Evolutionary conservation across 2,797 vertebrate genomes (phyloP).

Genomic region (Pangasius mekongensis): DNA sequence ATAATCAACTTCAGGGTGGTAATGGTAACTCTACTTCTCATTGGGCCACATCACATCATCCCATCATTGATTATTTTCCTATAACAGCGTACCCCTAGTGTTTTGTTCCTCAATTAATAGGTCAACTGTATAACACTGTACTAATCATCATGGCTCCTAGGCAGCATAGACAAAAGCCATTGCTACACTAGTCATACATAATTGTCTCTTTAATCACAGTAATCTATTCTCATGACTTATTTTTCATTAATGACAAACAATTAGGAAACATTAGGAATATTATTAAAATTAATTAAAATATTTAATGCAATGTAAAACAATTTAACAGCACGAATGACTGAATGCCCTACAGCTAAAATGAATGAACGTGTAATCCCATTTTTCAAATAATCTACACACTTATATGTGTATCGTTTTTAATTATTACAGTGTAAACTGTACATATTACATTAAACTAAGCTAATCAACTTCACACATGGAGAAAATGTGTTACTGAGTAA

Average conservation of each 20-base stretch:
- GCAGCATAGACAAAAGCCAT: not conserved
- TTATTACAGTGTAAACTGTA: not conserved
- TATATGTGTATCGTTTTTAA: not conserved
- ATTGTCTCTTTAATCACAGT: conserved; percentile 10
- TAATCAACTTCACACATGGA: not conserved
- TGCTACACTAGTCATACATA: conserved; percentile 11
- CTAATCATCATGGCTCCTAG: not conserved
- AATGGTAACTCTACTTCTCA: not conserved
- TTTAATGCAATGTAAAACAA: not conserved
- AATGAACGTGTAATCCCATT: not conserved
- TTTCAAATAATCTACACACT: not conserved
- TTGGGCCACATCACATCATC: not conserved
- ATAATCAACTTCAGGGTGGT: not conserved
- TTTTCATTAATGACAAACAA: conserved; percentile 10
- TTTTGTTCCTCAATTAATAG: not conserved
- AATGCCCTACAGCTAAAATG: not conserved
- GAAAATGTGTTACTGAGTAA: not conserved
- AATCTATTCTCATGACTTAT: not conserved
- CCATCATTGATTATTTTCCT: not conserved
- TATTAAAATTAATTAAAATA: not conserved
- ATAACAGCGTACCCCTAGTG: not conserved
- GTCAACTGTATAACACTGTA: not conserved
- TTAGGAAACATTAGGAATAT: not conserved
- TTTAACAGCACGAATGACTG: not conserved
- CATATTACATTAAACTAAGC: not conserved